phyloP scores from a whole-genome alignment of 2,888 invertebrate species.

The Synergus laeviventris region DNA sequence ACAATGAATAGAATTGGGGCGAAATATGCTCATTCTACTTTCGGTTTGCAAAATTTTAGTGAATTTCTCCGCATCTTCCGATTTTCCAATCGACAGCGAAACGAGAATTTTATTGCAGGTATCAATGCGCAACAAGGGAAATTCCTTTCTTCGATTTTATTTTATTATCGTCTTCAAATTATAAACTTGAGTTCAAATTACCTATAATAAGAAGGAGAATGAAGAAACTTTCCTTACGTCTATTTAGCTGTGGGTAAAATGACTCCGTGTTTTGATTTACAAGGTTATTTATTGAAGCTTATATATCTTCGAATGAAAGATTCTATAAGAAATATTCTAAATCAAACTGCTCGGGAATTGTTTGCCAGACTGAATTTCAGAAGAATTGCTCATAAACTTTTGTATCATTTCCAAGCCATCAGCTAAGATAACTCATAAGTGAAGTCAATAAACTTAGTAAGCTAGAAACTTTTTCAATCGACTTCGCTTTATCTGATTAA shows the following conservation, averaged over 20 bases:
- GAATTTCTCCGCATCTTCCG: background rate
- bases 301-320: background rate
- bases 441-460: background rate
- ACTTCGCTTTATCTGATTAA: background rate
- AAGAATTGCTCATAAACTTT: background rate
- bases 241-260: too few relatives aligned
- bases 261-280: too few relatives aligned
- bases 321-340: background rate
- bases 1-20: constrained; percentile 28
- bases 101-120: background rate
- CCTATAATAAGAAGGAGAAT: background rate
- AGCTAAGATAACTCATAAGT: background rate
- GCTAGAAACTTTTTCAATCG: background rate
- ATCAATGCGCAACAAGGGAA: constrained; percentile 4
- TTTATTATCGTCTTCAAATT: background rate
- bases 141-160: background rate
- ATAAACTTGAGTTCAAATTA: background rate
- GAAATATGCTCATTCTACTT: constrained; percentile 12
- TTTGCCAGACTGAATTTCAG: background rate
- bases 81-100: constrained; percentile 19
- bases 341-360: background rate
- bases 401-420: background rate
- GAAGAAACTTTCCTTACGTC: background rate
- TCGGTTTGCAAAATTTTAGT: background rate
- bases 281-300: background rate